Evolutionary conservation across 1,140 invertebrate species (phyloP).

Genomic region (Tetramorium simillimum): DNA sequence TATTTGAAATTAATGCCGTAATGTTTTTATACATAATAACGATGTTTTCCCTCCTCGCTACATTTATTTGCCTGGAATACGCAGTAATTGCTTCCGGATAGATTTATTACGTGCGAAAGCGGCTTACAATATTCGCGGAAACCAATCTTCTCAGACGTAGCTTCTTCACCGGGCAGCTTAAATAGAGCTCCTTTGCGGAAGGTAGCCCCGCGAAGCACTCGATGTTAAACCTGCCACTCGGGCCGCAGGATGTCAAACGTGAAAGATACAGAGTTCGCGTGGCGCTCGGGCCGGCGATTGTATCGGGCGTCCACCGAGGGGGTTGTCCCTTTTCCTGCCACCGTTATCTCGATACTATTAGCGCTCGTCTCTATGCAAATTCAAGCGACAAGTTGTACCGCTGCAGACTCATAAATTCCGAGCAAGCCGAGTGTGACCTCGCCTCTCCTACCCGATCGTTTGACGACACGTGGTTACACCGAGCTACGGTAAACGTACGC

Average conservation of each 20-base stretch:
- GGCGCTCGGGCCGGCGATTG: conserved; percentile 54
- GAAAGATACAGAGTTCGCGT: conserved; percentile 57
- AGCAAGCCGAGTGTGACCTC: conserved; percentile 81
- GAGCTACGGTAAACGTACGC: conserved; percentile 56
- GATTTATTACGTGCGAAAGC: neutral
- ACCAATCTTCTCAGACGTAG: neutral
- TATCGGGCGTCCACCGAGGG: conserved; percentile 2
- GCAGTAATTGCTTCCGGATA: neutral
- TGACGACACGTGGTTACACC: conserved; percentile 73
- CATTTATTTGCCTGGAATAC: neutral
- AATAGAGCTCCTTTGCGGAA: neutral
- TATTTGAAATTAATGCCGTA: neutral
- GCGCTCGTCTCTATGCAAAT: conserved; percentile 83
- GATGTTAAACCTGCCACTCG: neutral
- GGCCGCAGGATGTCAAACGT: neutral
- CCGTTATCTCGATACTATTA: conserved; percentile 83
- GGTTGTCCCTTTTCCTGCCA: conserved; percentile 67
- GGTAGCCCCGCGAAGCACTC: neutral
- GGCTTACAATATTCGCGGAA: neutral
- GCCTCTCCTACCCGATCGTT: conserved; percentile 75
- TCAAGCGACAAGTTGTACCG: conserved; percentile 76
- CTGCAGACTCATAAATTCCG: conserved; percentile 82
- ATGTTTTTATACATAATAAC: neutral
- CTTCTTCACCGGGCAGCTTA: neutral
- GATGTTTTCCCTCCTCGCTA: neutral